A percentile compares a stretch with the other conserved stretches of the same genome.
Evolutionary conservation across 2,113 vertebrate genomes (phyloP).

Genomic region (Aspiorhynchus laticeps): DNA sequence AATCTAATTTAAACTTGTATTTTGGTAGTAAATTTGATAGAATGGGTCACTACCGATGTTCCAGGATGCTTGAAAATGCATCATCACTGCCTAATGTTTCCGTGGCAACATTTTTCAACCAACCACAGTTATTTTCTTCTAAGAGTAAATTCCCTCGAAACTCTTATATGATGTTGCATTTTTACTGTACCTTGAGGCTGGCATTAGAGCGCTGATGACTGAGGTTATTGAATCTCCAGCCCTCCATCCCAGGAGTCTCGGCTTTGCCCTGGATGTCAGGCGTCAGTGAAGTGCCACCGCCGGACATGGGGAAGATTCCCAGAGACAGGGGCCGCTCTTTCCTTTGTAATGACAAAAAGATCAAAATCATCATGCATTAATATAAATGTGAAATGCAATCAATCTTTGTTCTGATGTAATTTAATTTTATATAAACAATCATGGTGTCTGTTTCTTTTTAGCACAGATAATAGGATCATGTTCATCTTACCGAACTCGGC

Average conservation of each 20-base stretch:
- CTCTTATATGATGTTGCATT: not conserved
- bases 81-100: slow-evolving; percentile 42
- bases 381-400: not conserved
- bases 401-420: not conserved
- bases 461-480: not conserved
- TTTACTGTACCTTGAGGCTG: slow-evolving; percentile 86
- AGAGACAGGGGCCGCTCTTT: slow-evolving; percentile 95
- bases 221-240: slow-evolving; percentile 89
- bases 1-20: not conserved
- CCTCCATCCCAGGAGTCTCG: slow-evolving; percentile 82
- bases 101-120: slow-evolving; percentile 34
- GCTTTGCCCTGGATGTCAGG: slow-evolving; percentile 82
- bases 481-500: slow-evolving; percentile 69
- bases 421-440: not conserved
- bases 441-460: not conserved
- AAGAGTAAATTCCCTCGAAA: not conserved
- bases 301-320: slow-evolving; percentile 85
- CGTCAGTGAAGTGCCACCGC: slow-evolving; percentile 75
- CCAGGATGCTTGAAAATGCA: too few species aligned
- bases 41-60: not conserved
- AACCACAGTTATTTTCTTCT: slow-evolving; percentile 1
- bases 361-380: not conserved
- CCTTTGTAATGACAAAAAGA: slow-evolving; percentile 66
- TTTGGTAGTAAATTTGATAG: not conserved
- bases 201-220: slow-evolving; percentile 87